Evolutionary conservation across 2,113 vertebrate species (phyloP).

Genomic region (Ceuthmochares aereus): DNA sequence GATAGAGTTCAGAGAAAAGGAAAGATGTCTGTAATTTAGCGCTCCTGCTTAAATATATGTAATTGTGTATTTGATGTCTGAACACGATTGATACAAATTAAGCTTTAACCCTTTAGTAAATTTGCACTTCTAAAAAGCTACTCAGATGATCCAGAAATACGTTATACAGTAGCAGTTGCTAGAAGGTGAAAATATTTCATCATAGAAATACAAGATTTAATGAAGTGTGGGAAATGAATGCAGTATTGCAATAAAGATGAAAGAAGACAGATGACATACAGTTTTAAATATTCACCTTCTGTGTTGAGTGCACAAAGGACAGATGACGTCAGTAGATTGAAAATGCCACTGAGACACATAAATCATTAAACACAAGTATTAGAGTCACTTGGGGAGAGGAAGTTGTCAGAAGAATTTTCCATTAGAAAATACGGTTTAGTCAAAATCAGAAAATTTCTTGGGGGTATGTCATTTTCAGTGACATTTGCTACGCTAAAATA

Average conservation of each 20-base stretch:
- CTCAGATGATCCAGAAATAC: conserved; percentile 20
- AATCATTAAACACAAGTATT: background rate
- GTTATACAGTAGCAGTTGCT: conserved; percentile 19
- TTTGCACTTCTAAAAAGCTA: conserved; percentile 23
- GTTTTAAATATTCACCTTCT: conserved; percentile 29
- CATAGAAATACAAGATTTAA: background rate
- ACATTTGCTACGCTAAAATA: conserved; percentile 11
- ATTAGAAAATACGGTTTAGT: background rate
- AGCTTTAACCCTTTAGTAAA: conserved; percentile 27
- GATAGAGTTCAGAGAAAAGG: background rate
- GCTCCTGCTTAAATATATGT: background rate
- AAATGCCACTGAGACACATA: background rate
- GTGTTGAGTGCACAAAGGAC: conserved; percentile 4
- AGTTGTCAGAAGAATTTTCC: conserved; percentile 17
- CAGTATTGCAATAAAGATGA: background rate
- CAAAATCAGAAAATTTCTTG: conserved; percentile 32
- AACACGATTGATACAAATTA: conserved; percentile 6
- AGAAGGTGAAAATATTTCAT: conserved; percentile 28
- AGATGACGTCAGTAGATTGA: conserved; percentile 21
- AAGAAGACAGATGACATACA: conserved; percentile 5
- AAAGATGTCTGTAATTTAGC: background rate
- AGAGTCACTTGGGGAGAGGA: conserved; percentile 5
- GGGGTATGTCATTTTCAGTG: conserved; percentile 11
- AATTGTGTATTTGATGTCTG: background rate
- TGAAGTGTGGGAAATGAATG: background rate